Evolutionary conservation across 1,140 invertebrate species (phyloP).

Genomic region (Rhysida immarginata): DNA sequence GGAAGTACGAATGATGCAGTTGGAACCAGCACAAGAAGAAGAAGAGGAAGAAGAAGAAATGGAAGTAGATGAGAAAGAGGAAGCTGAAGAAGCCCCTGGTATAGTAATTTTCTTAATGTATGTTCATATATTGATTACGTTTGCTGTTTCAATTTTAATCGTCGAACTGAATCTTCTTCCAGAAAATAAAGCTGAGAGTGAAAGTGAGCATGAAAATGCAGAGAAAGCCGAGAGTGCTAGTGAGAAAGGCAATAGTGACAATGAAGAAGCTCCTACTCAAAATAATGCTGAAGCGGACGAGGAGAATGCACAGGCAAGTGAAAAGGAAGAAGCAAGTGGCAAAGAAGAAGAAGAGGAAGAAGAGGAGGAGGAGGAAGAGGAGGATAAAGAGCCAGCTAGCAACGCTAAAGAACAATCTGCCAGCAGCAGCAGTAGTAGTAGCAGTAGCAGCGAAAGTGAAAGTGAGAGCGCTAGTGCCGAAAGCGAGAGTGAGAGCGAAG

Average conservation of each 20-base stretch:
- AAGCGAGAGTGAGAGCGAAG: constrained; percentile 18
- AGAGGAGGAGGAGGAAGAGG: constrained; percentile 22
- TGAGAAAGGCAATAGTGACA: constrained; percentile 9
- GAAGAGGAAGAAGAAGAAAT: constrained; percentile 62
- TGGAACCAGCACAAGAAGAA: constrained; percentile 65
- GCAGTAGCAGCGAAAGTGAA: constrained; percentile 8
- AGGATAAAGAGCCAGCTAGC: constrained; percentile 21
- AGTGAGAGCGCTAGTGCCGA: constrained; percentile 17
- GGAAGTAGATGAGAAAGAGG: constrained; percentile 23
- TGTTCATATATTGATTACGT: too few species aligned
- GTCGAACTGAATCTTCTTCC: too few species aligned
- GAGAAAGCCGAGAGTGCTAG: neutral
- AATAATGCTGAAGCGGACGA: constrained; percentile 11
- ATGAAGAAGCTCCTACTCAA: constrained; percentile 11
- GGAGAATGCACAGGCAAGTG: constrained; percentile 11
- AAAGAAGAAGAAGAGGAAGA: constrained; percentile 21
- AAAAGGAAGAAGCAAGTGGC: constrained; percentile 15
- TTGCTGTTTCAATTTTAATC: too few species aligned
- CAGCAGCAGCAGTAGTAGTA: constrained; percentile 13
- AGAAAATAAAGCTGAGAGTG: too few species aligned
- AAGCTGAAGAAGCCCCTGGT: neutral
- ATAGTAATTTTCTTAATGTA: neutral
- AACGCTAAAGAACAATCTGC: constrained; percentile 10
- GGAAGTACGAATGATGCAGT: constrained; percentile 53
- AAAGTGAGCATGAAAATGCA: neutral